These are phyloP conservation scores for Pantelozetes paolii DNA, from an alignment of 2,888 invertebrate genomes.

Conservation along the genomic window DNA sequence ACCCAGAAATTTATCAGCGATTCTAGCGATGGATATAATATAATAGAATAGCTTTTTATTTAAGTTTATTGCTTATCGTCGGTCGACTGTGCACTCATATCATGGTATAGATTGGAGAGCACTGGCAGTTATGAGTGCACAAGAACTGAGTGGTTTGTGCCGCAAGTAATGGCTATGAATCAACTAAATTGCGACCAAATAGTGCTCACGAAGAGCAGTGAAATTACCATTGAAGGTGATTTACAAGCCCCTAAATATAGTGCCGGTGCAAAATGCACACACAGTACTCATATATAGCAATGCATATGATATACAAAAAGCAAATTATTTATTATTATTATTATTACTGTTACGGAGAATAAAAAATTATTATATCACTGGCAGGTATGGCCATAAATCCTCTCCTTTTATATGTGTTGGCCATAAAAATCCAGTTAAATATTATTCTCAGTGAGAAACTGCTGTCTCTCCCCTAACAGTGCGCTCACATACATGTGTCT, in stretches of 20 bases:
- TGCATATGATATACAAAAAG: neutral
- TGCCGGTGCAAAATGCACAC: neutral
- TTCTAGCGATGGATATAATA: neutral
- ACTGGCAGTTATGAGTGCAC: too few relatives aligned
- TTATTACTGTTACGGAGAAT: neutral
- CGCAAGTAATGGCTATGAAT: conserved; percentile 30
- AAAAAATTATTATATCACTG: conserved; percentile 23
- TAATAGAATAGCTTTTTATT: conserved; percentile 11
- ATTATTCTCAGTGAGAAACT: too few relatives aligned
- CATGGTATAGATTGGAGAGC: too few relatives aligned
- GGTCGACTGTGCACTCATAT: too few relatives aligned
- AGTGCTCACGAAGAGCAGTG: conserved; percentile 12
- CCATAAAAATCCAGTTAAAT: conserved; percentile 26
- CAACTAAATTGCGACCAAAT: conserved; percentile 19
- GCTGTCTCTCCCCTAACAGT: neutral
- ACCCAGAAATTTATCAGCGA: neutral
- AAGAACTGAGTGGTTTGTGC: neutral
- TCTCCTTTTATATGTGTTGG: conserved; percentile 7
- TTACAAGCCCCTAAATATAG: conserved; percentile 29
- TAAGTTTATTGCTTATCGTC: conserved; percentile 12
- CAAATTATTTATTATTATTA: conserved; percentile 30
- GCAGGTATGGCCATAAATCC: conserved; percentile 28
- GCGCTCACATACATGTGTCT: neutral
- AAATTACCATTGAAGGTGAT: conserved; percentile 28
- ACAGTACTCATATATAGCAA: neutral